Evolutionary conservation across 2,797 vertebrate genomes (phyloP), one percentile per base, ranked within the genome.

Genomic region (Acridotheres tristis): DNA sequence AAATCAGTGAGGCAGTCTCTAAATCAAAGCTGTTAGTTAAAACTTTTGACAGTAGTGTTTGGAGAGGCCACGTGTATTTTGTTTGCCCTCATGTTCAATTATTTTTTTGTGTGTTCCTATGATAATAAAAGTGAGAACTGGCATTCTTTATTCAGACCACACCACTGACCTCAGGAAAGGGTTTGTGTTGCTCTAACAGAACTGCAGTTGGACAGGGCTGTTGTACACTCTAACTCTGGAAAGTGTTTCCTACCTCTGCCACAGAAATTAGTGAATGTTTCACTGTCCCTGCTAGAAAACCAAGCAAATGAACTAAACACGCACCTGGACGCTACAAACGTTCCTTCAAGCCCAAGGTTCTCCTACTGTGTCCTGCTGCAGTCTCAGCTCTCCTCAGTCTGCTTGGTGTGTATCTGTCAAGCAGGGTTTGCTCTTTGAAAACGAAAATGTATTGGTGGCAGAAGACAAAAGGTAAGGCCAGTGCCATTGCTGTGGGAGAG

Each of bases 321-420:
- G 0, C 47, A 78, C 73, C 69, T 81, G 57, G 4, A 50, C 13
- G 5, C 36, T 53, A 54, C 19, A 25, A 13, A 13, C 59, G 8
- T 3, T n/a, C 32, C 30, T 43, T 27, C 22, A 45, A 12, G 16
- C 8, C 22, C 1, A 1, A 13, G 9, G 29, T 22, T 62, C 14
- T 77, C 21, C 38, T 20, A 5, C 22, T 5, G 16, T 5, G 5
- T n/a, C 42, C 19, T 57, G 68, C 58, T 51, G 89, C 36, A 27
- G 26, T 21, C n/a, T 42, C 29, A 25, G 20, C 10, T 18, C 18
- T 36, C 9, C 38, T 68, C 18, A 16, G 40, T 18, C 26, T 47
- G 1, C 25, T 5, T 2, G 9, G 13, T 5, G 29, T 14, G 0
- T n/a, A 22, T 11, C 13, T 7, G 55, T 25, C 11, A 7, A 26